A percentile compares a stretch with the other conserved stretches of the same genome.
These are phyloP conservation scores for Microcebus jonahi DNA, from an alignment of 2,113 vertebrate species.

Conservation along the genomic window DNA sequence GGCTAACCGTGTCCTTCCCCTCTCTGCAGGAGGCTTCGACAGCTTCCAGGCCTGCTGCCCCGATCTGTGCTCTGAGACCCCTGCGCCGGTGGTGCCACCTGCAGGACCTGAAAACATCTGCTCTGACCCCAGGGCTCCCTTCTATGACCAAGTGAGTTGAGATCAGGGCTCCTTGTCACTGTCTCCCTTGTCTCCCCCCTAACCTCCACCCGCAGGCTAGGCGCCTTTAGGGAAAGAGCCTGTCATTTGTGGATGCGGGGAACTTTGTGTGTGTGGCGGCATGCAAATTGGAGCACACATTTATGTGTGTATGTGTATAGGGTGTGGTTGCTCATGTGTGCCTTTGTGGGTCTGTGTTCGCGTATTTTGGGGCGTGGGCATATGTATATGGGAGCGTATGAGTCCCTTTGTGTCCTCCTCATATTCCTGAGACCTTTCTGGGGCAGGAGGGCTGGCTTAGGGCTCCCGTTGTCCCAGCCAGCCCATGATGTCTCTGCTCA, in stretches of 20 bases:
- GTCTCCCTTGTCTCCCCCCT: too few species aligned
- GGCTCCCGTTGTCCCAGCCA: too few species aligned
- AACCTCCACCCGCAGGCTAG: neutral
- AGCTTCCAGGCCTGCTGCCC: conserved; percentile 87
- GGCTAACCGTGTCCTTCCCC: neutral
- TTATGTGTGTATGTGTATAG: neutral
- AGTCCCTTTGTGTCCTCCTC: neutral
- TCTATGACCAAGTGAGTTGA: conserved; percentile 89
- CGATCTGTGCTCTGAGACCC: conserved; percentile 86
- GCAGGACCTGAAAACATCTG: conserved; percentile 41
- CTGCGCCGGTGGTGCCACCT: conserved; percentile 36
- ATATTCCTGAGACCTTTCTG: neutral
- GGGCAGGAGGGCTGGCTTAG: neutral
- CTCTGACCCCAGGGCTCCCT: conserved; percentile 82
- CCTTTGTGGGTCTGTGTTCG: neutral
- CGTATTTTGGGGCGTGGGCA: neutral
- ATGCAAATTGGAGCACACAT: too few species aligned
- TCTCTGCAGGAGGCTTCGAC: conserved; percentile 88
- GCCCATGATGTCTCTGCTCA: neutral
- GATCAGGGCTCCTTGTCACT: neutral
- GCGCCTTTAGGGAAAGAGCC: neutral
- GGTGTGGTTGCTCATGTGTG: rapidly evolving
- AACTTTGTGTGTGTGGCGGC: neutral
- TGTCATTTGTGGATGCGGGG: neutral
- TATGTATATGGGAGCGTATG: neutral